Conservation (phyloP, 2,888 invertebrate species). For the Amblyteles armatorius region DNA sequence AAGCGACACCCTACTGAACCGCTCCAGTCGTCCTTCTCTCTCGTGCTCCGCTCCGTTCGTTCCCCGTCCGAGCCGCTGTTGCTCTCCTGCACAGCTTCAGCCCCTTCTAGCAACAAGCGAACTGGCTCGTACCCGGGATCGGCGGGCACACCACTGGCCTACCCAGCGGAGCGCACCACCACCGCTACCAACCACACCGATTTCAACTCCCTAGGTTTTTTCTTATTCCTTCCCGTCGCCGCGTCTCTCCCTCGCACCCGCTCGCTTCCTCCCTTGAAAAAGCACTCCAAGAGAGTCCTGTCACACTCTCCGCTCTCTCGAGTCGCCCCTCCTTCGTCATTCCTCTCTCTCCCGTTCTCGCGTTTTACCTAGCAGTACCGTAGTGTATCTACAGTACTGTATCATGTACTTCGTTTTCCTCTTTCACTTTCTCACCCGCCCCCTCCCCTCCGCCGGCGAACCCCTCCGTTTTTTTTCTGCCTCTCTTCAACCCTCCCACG, state of each 20-base stretch:
- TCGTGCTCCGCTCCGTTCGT: conserved; percentile 30
- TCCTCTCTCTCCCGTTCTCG: conserved; percentile 36
- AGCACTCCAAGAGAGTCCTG: conserved; percentile 54
- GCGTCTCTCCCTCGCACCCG: conserved; percentile 41
- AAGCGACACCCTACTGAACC: conserved; percentile 78
- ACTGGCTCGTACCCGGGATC: conserved; percentile 54
- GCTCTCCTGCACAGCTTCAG: conserved; percentile 45
- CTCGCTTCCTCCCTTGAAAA: conserved; percentile 40
- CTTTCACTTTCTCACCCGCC: conserved; percentile 49
- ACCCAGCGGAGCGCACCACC: conserved; percentile 40
- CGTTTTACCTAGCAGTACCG: background rate
- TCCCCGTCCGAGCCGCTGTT: conserved; percentile 16
- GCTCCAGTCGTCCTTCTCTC: conserved; percentile 53
- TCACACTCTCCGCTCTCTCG: conserved; percentile 40
- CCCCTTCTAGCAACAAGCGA: conserved; percentile 59
- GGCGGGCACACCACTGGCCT: conserved; percentile 43
- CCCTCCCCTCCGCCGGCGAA: background rate
- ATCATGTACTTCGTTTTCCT: conserved; percentile 48
- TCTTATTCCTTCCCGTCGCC: conserved; percentile 55
- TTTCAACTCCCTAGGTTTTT: conserved; percentile 46
- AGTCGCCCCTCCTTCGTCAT: conserved; percentile 48
- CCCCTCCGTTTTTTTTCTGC: background rate
- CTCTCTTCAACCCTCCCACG: conserved; percentile 38
- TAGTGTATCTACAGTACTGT: background rate
- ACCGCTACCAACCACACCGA: conserved; percentile 33